phyloP scores from a whole-genome alignment of 1,140 invertebrate species.

The Ephestia elutella region DNA sequence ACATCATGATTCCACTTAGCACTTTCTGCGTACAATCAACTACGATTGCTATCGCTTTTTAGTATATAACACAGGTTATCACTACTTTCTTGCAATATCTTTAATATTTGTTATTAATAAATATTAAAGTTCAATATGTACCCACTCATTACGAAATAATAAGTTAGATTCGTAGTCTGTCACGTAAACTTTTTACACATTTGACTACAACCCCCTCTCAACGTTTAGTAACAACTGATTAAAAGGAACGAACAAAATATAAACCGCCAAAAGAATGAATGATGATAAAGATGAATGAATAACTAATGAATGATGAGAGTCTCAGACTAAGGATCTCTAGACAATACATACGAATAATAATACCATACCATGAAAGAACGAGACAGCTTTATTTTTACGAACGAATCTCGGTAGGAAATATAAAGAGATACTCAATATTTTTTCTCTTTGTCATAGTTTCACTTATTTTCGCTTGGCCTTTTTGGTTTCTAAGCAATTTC shows the following conservation, averaged over 20 bases:
- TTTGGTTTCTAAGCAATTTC: too few relatives aligned
- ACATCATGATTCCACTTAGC: conserved; percentile 10
- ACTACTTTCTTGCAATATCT: not conserved
- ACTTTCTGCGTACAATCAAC: not conserved
- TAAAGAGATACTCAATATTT: too few relatives aligned
- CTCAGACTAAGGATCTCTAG: too few relatives aligned
- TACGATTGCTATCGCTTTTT: not conserved
- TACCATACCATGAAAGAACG: too few relatives aligned
- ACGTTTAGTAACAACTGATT: conserved; percentile 14
- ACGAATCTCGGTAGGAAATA: too few relatives aligned
- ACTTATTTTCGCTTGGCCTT: too few relatives aligned
- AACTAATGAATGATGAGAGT: too few relatives aligned
- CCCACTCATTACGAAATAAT: not conserved
- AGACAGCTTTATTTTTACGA: too few relatives aligned
- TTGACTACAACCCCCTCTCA: not conserved
- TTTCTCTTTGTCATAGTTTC: too few relatives aligned
- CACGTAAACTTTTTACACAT: conserved; percentile 27
- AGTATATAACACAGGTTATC: not conserved
- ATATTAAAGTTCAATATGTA: not conserved
- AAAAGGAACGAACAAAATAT: conserved; percentile 7
- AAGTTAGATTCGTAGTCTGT: conserved; percentile 34
- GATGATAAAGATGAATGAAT: not conserved
- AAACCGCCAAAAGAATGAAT: not conserved
- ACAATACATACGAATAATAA: too few relatives aligned
- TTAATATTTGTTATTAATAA: not conserved